Base-by-base conservation (phyloP, 2,113 vertebrate genomes). In the Ceyx melanurus region DNA sequence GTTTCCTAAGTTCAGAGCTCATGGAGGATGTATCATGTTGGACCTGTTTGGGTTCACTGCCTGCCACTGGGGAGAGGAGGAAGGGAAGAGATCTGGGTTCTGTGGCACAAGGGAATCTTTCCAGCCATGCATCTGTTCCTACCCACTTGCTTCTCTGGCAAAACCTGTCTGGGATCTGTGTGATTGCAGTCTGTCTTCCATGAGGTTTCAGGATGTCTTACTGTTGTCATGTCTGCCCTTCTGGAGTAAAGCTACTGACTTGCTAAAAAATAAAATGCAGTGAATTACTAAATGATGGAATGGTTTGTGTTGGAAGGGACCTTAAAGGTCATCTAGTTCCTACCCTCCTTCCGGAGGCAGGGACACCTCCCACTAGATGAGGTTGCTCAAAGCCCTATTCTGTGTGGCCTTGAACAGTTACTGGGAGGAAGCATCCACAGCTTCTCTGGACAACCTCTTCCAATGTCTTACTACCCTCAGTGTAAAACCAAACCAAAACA, bases 71-170 rank as follows among this genome's bases (percentile, higher is more conserved):
- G 26, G 18, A 28, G 43, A 45, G 14, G 51, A 70, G 6, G 16
- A 70, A 43, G 33, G 37, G 8, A 68, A 37, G 67, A 58, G 11
- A 42, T 58, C 13, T 54, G 78, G 15, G 6, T 45, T 82, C 48
- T 0, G 0, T 72, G 25, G 25, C 23, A 29, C 2, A 8, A 9
- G 20, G 3, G 2, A 3, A 3, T 40, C 37, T 65, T 68, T 33
- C 17, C 56, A 66, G n/a, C 31, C 22, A 22, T 12, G 4, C 31
- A 31, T 64, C 15, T 13, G 14, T 58, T 61, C 43, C 20, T 61
- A 16, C 6, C 29, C 11, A 6, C 42, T 23, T 7, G 6, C 31
- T 74, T 42, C 45, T n/a, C 23, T 45, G 20, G 13, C 61, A 60
- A 74, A 79, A 37, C 5, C 6, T 31, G 19, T 42, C 35, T 57